A percentile compares a stretch with the other conserved stretches of the same genome.
These are phyloP conservation scores for Sarcophaga rosellei DNA, from an alignment of 2,888 invertebrate species.

Conservation along the genomic window DNA sequence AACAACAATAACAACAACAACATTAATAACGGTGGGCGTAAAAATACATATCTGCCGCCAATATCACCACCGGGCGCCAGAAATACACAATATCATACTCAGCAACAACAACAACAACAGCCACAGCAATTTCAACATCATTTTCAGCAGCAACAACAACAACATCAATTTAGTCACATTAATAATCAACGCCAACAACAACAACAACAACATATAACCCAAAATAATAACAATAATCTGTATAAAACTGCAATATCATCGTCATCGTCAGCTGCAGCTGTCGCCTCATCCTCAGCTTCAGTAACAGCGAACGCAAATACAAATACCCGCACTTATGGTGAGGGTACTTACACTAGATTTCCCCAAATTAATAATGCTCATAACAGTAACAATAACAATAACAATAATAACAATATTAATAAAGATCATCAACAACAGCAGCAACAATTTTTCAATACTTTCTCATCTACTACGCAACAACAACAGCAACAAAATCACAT, in stretches of 20 bases:
- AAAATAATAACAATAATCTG: slow-evolving; percentile 72
- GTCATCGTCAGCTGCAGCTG: slow-evolving; percentile 68
- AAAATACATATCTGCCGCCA: slow-evolving; percentile 80
- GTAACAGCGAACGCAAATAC: slow-evolving; percentile 64
- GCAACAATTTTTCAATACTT: slow-evolving; percentile 76
- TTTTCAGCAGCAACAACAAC: slow-evolving; percentile 67
- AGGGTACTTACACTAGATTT: slow-evolving; percentile 77
- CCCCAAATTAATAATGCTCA: slow-evolving; percentile 59
- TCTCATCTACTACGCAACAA: slow-evolving; percentile 72
- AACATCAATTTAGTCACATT: slow-evolving; percentile 68
- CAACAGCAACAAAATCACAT: slow-evolving; percentile 67
- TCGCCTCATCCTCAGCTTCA: slow-evolving; percentile 66
- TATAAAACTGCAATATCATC: slow-evolving; percentile 74
- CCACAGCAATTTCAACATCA: slow-evolving; percentile 70
- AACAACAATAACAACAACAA: slow-evolving; percentile 73
- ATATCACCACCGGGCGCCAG: slow-evolving; percentile 72
- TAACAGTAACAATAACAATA: slow-evolving; percentile 60
- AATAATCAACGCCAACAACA: slow-evolving; percentile 70
- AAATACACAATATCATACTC: slow-evolving; percentile 74
- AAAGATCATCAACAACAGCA: slow-evolving; percentile 62
- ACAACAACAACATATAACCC: slow-evolving; percentile 63
- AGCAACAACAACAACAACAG: slow-evolving; percentile 68
- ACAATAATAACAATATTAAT: slow-evolving; percentile 8
- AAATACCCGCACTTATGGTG: slow-evolving; percentile 76
- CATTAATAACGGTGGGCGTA: slow-evolving; percentile 74